Conservation (phyloP, 2,113 vertebrate genomes). For the Podiceps cristatus region DNA sequence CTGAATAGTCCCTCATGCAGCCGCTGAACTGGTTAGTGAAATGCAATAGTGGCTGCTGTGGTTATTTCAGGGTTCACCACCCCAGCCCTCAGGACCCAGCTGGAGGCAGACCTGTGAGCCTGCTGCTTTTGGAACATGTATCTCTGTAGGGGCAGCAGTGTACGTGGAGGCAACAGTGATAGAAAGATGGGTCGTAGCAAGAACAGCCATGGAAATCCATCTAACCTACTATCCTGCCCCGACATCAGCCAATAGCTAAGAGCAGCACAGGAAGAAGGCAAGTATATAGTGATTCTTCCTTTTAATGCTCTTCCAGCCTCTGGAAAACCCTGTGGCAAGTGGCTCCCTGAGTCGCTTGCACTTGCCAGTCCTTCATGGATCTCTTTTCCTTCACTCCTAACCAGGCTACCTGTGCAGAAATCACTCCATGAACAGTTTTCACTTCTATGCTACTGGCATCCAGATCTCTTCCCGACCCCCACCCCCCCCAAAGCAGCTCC, state of each 20-base stretch:
- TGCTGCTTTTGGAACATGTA: not conserved
- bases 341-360: not conserved
- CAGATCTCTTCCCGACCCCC: not conserved
- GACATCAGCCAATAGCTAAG: not conserved
- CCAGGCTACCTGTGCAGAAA: not conserved
- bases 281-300: fast-evolving
- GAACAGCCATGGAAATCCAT: not conserved
- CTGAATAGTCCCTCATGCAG: not conserved
- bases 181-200: not conserved
- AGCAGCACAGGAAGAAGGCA: not conserved
- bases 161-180: not conserved
- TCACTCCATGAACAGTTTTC: not conserved
- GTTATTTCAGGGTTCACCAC: not conserved
- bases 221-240: not conserved
- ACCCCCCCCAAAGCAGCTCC: not conserved
- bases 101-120: not conserved
- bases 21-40: not conserved
- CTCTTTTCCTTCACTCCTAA: not conserved
- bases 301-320: not conserved
- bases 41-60: not conserved
- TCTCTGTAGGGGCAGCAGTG: not conserved
- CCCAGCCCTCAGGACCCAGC: not conserved
- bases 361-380: not conserved
- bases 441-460: not conserved
- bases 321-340: not conserved